phyloP scores from a whole-genome alignment of 2,113 vertebrate species.

The Sciurus niger region DNA sequence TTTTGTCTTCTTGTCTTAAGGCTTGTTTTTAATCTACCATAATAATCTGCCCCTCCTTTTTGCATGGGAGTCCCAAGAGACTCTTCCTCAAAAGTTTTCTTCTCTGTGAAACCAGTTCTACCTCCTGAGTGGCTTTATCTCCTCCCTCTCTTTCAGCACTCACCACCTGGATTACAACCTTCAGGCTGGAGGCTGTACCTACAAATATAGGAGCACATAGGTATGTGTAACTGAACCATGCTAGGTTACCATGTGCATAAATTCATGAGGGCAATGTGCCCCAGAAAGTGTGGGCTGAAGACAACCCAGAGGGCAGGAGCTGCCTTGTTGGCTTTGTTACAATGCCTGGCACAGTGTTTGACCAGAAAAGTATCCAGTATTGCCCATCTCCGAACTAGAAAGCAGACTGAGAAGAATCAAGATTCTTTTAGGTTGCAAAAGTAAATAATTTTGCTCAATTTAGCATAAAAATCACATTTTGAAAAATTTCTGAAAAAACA shows the following conservation, averaged over 20 bases:
- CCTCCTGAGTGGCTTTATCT: background rate
- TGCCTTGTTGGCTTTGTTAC: background rate
- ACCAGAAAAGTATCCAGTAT: background rate
- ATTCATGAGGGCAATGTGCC: background rate
- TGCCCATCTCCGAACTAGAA: background rate
- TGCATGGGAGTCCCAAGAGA: background rate
- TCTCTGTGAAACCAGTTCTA: background rate
- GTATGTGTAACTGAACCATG: fast-evolving
- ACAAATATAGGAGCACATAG: too few relatives aligned
- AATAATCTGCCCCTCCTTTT: background rate
- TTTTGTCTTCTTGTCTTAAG: background rate
- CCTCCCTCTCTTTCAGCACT: background rate
- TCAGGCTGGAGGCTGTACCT: background rate
- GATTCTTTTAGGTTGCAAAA: background rate
- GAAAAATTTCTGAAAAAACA: background rate
- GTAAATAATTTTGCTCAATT: background rate
- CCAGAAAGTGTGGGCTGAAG: background rate
- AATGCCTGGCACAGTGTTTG: too few relatives aligned
- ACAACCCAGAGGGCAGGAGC: background rate
- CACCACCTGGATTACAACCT: background rate
- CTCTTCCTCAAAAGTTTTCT: background rate
- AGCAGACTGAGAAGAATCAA: background rate
- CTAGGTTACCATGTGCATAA: fast-evolving
- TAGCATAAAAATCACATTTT: constrained; percentile 43
- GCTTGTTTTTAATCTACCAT: background rate